phyloP scores from a whole-genome alignment of 1,140 invertebrate species.

The Cyrtorhinus lividipennis region DNA sequence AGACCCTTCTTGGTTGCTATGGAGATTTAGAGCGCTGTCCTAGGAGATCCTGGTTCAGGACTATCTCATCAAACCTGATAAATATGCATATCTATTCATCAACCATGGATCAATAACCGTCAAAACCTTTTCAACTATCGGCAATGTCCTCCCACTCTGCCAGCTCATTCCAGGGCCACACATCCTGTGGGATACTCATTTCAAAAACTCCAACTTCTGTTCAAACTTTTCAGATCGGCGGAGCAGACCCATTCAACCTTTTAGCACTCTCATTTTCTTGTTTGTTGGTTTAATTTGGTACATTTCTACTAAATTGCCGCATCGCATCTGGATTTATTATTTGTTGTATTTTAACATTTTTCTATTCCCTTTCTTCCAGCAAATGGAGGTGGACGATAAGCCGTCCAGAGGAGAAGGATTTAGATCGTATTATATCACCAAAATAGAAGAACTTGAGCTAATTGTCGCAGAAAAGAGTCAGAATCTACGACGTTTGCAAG shows the following conservation, averaged over 20 bases:
- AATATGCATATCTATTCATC: too few species aligned
- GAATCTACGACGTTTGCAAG: conserved; percentile 91
- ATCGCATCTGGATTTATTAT: neutral
- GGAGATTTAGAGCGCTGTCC: too few species aligned
- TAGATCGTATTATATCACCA: conserved; percentile 86
- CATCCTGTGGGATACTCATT: neutral
- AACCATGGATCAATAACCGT: too few species aligned
- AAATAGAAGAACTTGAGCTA: conserved; percentile 92
- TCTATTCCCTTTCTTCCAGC: too few species aligned
- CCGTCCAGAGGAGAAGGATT: conserved; percentile 67
- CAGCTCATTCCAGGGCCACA: too few species aligned
- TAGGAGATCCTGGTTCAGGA: too few species aligned
- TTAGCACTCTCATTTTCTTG: neutral
- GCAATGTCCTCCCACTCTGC: too few species aligned
- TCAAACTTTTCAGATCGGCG: neutral
- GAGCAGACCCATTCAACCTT: neutral
- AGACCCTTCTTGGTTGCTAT: too few species aligned
- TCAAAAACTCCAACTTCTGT: neutral
- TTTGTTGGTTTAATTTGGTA: neutral
- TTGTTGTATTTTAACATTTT: conserved; percentile 17
- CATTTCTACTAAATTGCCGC: neutral
- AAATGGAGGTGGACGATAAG: conserved; percentile 78
- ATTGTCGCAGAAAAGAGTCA: conserved; percentile 95
- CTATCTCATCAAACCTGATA: too few species aligned
- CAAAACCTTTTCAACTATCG: too few species aligned